phyloP scores from a whole-genome alignment of 2,113 vertebrate genomes.

The Arenaria interpres region DNA sequence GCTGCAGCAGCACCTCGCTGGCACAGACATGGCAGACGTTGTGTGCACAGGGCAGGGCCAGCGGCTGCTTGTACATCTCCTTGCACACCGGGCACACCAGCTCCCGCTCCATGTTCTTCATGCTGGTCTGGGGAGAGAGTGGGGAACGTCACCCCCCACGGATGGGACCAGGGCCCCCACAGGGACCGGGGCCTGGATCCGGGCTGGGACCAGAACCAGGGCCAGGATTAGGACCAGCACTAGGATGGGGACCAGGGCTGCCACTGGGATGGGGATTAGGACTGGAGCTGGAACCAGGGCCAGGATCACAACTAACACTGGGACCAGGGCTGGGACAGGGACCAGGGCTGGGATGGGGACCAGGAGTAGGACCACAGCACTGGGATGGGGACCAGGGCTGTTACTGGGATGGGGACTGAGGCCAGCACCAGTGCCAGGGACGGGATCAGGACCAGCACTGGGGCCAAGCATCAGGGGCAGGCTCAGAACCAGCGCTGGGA shows the following conservation, averaged over 20 bases:
- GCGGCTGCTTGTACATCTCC: conserved; percentile 94
- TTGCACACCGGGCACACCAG: conserved; percentile 92
- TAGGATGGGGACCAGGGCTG: too few species aligned
- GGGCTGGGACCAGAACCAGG: fast-evolving
- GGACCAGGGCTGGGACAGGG: too few species aligned
- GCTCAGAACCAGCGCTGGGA: background rate
- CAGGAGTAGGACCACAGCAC: background rate
- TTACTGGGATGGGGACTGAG: too few species aligned
- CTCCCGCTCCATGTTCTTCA: conserved; percentile 96
- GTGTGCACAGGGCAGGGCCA: conserved; percentile 92
- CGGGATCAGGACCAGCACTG: background rate
- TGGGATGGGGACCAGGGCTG: background rate
- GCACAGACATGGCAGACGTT: conserved; percentile 94
- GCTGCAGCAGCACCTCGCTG: conserved; percentile 90
- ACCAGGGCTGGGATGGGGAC: too few species aligned
- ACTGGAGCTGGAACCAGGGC: background rate
- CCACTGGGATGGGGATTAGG: background rate
- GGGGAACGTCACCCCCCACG: fast-evolving
- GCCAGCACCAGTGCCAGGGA: too few species aligned
- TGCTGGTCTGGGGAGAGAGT: conserved; percentile 83
- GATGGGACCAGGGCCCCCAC: fast-evolving
- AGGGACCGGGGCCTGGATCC: fast-evolving
- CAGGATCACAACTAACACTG: background rate
- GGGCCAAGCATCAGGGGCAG: too few species aligned
- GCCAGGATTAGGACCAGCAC: fast-evolving